A percentile compares a stretch with the other conserved stretches of the same genome.
Conservation (phyloP, 2,888 invertebrate genomes). For the Agonopterix arenella region DNA sequence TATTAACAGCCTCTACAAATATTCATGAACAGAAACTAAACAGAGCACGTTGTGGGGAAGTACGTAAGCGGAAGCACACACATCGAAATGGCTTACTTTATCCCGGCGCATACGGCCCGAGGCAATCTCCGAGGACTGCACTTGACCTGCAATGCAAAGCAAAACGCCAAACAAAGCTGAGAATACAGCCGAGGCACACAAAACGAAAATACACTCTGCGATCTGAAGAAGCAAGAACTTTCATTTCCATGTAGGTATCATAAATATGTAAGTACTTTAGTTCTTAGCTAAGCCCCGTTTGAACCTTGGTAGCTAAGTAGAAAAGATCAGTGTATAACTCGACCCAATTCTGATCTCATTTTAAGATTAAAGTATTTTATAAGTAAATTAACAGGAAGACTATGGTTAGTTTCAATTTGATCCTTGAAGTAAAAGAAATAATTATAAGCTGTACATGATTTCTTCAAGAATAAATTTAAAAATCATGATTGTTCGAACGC, state of each 20-base stretch:
- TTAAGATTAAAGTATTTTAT: too few relatives aligned
- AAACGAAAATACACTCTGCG: constrained; percentile 26
- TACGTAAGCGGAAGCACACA: not conserved
- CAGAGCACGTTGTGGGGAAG: not conserved
- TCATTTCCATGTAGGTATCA: constrained; percentile 16
- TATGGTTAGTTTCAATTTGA: too few relatives aligned
- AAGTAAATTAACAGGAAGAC: too few relatives aligned
- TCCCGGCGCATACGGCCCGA: constrained; percentile 25
- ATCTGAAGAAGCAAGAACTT: constrained; percentile 25
- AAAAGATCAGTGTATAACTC: too few relatives aligned
- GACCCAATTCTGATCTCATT: too few relatives aligned
- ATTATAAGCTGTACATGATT: too few relatives aligned
- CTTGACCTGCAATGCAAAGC: constrained; percentile 61
- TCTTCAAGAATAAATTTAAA: too few relatives aligned
- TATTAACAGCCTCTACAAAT: too few relatives aligned
- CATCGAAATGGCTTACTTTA: constrained; percentile 30
- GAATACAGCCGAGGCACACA: constrained; percentile 26
- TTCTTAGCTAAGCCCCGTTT: too few relatives aligned
- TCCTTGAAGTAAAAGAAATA: too few relatives aligned
- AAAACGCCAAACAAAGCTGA: constrained; percentile 50
- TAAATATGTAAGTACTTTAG: constrained; percentile 7
- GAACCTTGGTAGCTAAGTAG: too few relatives aligned
- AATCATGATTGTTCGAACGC: too few relatives aligned
- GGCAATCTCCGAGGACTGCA: constrained; percentile 54
- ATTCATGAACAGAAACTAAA: not conserved